Evolutionary conservation across 2,888 invertebrate genomes (phyloP).

Genomic region (Hirtodrosophila histrioides): DNA sequence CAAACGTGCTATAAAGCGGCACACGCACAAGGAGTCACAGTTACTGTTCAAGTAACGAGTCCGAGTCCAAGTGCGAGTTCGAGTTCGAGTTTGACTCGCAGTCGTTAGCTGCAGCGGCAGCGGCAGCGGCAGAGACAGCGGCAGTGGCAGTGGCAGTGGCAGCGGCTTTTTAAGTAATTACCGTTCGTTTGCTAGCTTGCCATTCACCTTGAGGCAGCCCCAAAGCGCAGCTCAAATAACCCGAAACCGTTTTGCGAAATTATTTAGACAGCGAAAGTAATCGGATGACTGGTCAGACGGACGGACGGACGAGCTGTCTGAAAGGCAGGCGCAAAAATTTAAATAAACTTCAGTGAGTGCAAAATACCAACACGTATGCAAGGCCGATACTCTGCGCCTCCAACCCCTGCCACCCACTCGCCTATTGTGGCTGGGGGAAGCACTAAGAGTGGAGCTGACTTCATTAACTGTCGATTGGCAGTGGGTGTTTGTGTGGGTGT

Average conservation of each 20-base stretch:
- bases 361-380: conserved; percentile 57
- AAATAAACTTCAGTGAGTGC: conserved; percentile 62
- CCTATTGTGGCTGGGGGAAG: conserved; percentile 43
- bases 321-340: conserved; percentile 43
- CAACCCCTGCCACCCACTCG: background rate
- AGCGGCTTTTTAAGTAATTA: conserved; percentile 71
- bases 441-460: conserved; percentile 65
- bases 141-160: background rate
- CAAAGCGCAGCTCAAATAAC: conserved; percentile 62
- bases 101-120: background rate
- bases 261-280: conserved; percentile 77
- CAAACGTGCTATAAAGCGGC: conserved; percentile 70
- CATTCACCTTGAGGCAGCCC: conserved; percentile 75
- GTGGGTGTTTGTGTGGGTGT: conserved; percentile 3
- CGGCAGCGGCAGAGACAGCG: background rate
- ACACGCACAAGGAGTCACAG: conserved; percentile 46
- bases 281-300: conserved; percentile 49
- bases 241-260: conserved; percentile 70
- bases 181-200: conserved; percentile 56
- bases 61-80: conserved; percentile 8
- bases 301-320: conserved; percentile 19
- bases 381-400: conserved; percentile 15
- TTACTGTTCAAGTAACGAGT: conserved; percentile 30
- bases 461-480: conserved; percentile 60
- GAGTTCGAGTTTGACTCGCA: conserved; percentile 14